Base-by-base conservation (phyloP, 2,888 invertebrate genomes). In the Cistogaster globosa region DNA sequence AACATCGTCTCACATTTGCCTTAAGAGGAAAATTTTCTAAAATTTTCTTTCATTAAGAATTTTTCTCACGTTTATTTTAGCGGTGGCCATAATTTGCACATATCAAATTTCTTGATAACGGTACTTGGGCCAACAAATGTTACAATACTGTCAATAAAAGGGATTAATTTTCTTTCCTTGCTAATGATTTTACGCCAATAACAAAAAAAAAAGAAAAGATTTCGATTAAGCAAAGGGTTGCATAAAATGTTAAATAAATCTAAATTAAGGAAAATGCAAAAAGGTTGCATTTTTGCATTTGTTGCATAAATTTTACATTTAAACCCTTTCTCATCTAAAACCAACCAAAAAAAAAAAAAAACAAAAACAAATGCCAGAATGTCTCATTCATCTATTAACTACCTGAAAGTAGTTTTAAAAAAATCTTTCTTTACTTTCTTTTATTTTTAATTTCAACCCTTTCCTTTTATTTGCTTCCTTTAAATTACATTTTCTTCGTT, bases 131-230 rank as follows among this genome's bases (percentile, higher is more conserved):
- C 32, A 67, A 22, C 62, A 71, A 32, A 69, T 81, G 84, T 85
- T 82, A 71, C 78, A 79, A 60, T 45, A 82, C 42, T 82, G 72
- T 81, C 71, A 68, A 72, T 62, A 8, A 72, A 88, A 88, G 86
- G 88, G 87, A 90, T 89, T 88, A 87, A 69, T 86, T 86, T 42
- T 12, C 11, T 12, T 12, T 80, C 38, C 26, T 51, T 68, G 83
- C 83, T 83, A 86, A 89, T 88, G 87, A 88, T 88, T 88, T 88
- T 60, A 72, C 71, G 86, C 83, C 72, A 69, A 71, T 71, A 12
- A 8, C 2, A 32, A 2, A 32, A 7, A 32, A 6, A 7, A 6
- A 32, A 32, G 32, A 32, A 8, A 32, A 32, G 32, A 58, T 42
- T 3, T n/a, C n/a, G 42, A 22, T 12, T 1, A 18, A 9, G 18